Base-by-base conservation (phyloP, 2,113 vertebrate species). In the Ascaphus truei region DNA sequence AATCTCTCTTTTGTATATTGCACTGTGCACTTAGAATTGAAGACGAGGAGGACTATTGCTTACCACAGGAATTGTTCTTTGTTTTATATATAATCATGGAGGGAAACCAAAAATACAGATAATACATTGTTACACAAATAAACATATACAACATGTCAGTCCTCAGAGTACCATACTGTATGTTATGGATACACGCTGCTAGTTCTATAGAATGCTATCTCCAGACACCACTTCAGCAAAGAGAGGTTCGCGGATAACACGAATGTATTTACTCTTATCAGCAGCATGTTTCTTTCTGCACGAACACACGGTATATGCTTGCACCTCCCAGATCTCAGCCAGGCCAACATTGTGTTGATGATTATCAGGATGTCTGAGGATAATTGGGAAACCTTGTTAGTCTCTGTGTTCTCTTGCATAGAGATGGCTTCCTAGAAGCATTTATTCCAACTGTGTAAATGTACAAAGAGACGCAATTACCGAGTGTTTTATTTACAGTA, bases 281-380 rank as follows among this genome's bases (percentile, higher is more conserved):
- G 26, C 31, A 13, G 11, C 62, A 52, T 64, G 33, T 27, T 53
- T 29, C 10, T 29, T 29, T 25, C 34, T 37, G 25, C 12, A 53
- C 16, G 48, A 52, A n/a, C 33, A 37, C 30, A 11, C 33, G 4
- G 25, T 39, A 33, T 48, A 64, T 64, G 62, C 47, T 52, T 5
- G 52, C 30, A 25, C 31, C 47, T 39, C 20, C 20, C 25, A 26
- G 33, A 16, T 39, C 29, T 33, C 62, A 64, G 39, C 52, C 33
- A 64, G 52, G 33, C n/a, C 34, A 53, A 8, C 31, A 52, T 31
- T 27, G 26, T 39, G 23, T 64, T 64, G 31, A 64, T 64, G 52
- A 39, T 12, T 39, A 33, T 29, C 22, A 7, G 20, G 20, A 47
- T 37, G 62, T 25, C 41, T 37, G 11, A 11, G 13, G 29, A 47